Evolutionary conservation across 1,140 invertebrate species (phyloP).

Genomic region (Bombus sibiricus): DNA sequence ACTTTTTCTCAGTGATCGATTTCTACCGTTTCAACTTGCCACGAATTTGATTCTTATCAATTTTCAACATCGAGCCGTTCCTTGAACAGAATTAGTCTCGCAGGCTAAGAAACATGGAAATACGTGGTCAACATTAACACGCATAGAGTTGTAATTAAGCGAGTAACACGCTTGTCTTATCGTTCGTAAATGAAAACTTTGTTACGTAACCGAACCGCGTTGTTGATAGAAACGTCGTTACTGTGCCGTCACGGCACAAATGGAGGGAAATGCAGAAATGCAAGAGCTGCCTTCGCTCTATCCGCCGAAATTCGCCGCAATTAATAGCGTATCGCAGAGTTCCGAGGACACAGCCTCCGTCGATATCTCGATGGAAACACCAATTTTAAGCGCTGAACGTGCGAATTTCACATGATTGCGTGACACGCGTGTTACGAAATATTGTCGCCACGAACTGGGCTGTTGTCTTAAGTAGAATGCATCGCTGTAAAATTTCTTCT

Average conservation of each 20-base stretch:
- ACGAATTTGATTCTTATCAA: background rate
- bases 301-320: background rate
- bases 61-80: background rate
- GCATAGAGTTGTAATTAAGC: background rate
- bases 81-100: background rate
- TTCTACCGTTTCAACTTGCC: background rate
- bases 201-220: slow-evolving; percentile 1
- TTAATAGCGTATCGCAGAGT: no score
- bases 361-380: no score
- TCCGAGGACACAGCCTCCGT: no score
- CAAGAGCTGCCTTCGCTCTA: no score
- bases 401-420: slow-evolving; percentile 12
- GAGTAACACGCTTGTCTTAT: background rate
- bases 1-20: slow-evolving; percentile 12
- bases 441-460: no score
- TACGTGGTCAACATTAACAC: background rate
- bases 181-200: slow-evolving; percentile 1
- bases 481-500: background rate
- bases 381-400: no score
- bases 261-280: background rate
- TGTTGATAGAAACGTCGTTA: background rate
- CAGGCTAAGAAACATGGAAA: background rate
- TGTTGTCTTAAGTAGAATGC: background rate
- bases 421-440: background rate
- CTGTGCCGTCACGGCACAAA: background rate